A percentile compares a stretch with the other conserved stretches of the same genome.
phyloP scores from a whole-genome alignment of 2,797 vertebrate species.

The Amblyraja radiata region DNA sequence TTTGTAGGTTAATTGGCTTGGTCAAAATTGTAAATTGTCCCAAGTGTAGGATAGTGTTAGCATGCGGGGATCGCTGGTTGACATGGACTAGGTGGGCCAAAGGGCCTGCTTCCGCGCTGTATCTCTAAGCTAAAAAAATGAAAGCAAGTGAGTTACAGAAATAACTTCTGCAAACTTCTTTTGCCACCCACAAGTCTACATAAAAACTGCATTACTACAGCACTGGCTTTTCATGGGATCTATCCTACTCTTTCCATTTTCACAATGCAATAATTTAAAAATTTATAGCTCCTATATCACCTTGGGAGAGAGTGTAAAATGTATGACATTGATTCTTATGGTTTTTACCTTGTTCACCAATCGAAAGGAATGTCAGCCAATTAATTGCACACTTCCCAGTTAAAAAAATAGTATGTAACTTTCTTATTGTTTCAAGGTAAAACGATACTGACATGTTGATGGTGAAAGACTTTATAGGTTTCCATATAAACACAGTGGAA shows the following conservation, averaged over 20 bases:
- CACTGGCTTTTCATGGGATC: background rate
- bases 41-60: too few species aligned
- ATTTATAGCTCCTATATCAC: background rate
- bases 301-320: too few species aligned
- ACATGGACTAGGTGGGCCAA: too few species aligned
- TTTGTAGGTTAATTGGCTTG: too few species aligned
- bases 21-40: too few species aligned
- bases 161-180: background rate
- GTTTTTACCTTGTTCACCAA: too few species aligned
- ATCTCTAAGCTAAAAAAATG: too few species aligned
- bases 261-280: background rate
- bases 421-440: background rate
- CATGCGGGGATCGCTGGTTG: too few species aligned
- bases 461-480: too few species aligned
- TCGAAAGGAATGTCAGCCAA: too few species aligned
- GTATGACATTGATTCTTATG: too few species aligned
- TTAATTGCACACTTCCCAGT: background rate
- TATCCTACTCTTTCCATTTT: background rate
- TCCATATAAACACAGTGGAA: background rate
- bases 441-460: background rate
- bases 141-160: background rate
- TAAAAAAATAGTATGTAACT: background rate
- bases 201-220: background rate
- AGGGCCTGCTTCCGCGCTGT: too few species aligned
- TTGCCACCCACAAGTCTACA: background rate